Conservation (phyloP, 1,140 invertebrate species). For the Saccostrea cuccullata region DNA sequence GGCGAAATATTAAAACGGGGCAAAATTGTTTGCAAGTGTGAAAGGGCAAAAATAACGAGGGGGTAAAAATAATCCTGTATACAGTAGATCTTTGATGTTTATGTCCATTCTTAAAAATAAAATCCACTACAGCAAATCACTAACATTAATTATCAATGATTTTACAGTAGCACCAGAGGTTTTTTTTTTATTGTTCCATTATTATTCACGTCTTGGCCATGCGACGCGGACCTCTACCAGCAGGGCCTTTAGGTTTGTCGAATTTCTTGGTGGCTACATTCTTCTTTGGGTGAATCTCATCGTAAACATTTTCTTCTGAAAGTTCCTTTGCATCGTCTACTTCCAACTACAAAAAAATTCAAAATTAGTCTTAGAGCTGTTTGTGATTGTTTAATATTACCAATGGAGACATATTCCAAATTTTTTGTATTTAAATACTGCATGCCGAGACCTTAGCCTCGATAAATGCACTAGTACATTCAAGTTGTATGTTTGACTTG, state of each 20-base stretch:
- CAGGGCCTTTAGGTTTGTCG: not conserved
- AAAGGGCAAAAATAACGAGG: too few species aligned
- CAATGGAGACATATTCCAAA: too few species aligned
- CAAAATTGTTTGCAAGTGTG: too few species aligned
- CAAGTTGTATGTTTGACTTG: too few species aligned
- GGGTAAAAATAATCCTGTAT: too few species aligned
- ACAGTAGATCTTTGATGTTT: not conserved
- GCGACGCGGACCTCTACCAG: not conserved
- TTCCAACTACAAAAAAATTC: conserved; percentile 87
- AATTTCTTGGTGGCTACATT: conserved; percentile 22
- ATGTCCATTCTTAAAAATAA: not conserved
- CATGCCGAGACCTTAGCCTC: too few species aligned
- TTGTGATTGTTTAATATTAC: too few species aligned
- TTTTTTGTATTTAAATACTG: too few species aligned
- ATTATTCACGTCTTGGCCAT: conserved; percentile 17
- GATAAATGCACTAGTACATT: too few species aligned
- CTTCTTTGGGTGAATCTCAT: conserved; percentile 95
- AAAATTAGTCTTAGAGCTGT: not conserved
- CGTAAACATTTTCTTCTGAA: conserved; percentile 92
- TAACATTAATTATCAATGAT: not conserved
- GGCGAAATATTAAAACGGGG: too few species aligned
- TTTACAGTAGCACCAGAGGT: conserved; percentile 7
- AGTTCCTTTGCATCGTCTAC: conserved; percentile 93
- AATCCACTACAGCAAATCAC: conserved; percentile 7
- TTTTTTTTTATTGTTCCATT: not conserved